Evolutionary conservation across 2,888 invertebrate species (phyloP), one percentile per base, ranked within the genome.

Genomic region (Antheraea assamensis): DNA sequence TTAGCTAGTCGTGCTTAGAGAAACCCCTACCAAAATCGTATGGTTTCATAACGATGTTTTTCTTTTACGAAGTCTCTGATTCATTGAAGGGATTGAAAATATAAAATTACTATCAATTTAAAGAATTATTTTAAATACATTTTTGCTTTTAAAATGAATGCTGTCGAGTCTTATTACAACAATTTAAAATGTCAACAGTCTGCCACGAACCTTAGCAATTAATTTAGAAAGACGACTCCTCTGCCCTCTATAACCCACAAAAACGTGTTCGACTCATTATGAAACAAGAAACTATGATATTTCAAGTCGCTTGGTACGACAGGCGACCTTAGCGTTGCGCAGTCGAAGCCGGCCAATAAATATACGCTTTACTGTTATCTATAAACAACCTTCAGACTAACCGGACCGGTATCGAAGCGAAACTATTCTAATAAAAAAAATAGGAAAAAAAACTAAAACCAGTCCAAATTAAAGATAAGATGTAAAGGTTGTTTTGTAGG

Each of bases 331-430:
- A 87, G 82, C 74, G 88, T 90, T 89, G 91, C 90, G 89, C 89
- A 88, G 88, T 85, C 90, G 88, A 78, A 81, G 83, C 82, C 68
- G 68, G 35, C 89, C 89, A 88, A 92, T 92, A 91, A 91, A 92
- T 92, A 92, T 90, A 90, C 87, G 82, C 88, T 90, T 89, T 93
- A 94, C 93, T 93, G 93, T 93, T 94, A 93, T 92, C 92, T 92
- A 87, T 86, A 86, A 86, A 87, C 90, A 91, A 90, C 88, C 90
- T 90, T 91, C 90, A 89, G 89, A 86, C 87, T 73, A 73, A 86
- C 85, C 87, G 87, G 89, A 92, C 93, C 90, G 90, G 93, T 92
- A 91, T 91, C 87, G 90, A 88, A 84, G 93, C 93, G 89, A 92
- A 94, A 93, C 92, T 92, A 92, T 94, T 90, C 90, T 90, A 91